A percentile compares a stretch with the other conserved stretches of the same genome.
Evolutionary conservation across 2,113 vertebrate species (phyloP).

Genomic region (Proterorhinus semilunaris): DNA sequence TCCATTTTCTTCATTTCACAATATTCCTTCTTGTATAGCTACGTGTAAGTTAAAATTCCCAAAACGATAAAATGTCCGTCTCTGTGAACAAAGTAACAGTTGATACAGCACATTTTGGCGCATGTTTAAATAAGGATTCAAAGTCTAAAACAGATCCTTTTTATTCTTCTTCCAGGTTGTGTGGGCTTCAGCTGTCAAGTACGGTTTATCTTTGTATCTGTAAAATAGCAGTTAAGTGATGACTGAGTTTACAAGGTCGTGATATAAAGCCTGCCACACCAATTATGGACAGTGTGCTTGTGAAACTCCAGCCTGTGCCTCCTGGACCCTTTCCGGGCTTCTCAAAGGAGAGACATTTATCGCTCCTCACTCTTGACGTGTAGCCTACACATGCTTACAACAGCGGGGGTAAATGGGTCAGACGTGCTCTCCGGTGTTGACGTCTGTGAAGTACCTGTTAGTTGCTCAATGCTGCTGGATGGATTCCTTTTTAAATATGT

Average conservation of each 20-base stretch:
- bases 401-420: conserved; percentile 33
- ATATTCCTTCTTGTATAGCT: conserved; percentile 8
- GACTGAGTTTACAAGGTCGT: background rate
- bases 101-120: too few relatives aligned
- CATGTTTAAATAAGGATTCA: too few relatives aligned
- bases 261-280: background rate
- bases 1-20: background rate
- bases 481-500: conserved; percentile 7
- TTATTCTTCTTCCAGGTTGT: background rate
- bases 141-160: too few relatives aligned
- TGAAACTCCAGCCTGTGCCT: conserved; percentile 3
- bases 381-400: conserved; percentile 14
- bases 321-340: conserved; percentile 5
- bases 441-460: conserved; percentile 48
- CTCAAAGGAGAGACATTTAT: conserved; percentile 3
- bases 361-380: conserved; percentile 4
- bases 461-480: conserved; percentile 36
- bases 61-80: background rate
- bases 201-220: background rate
- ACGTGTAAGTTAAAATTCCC: too few relatives aligned
- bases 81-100: background rate
- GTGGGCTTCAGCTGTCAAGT: background rate
- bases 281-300: background rate
- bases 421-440: conserved; percentile 49
- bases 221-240: background rate